Evolutionary conservation across 2,888 invertebrate species (phyloP).

Genomic region (Halictus quadricinctus): DNA sequence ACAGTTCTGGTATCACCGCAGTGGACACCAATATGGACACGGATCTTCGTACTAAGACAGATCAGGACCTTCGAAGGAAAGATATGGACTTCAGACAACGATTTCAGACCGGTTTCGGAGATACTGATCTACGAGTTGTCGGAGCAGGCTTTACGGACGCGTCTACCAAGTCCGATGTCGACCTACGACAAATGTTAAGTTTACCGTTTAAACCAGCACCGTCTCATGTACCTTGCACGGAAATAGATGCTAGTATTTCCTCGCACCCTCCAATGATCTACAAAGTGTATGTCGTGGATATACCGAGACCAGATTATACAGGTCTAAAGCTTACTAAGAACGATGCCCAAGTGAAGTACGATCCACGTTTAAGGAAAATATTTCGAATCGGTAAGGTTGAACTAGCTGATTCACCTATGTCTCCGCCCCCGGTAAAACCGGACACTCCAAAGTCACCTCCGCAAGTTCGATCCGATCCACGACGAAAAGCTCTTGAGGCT

Average conservation of each 20-base stretch:
- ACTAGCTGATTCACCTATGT: slow-evolving; percentile 85
- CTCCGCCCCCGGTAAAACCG: slow-evolving; percentile 83
- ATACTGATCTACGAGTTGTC: slow-evolving; percentile 86
- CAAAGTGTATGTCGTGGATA: slow-evolving; percentile 85
- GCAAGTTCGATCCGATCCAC: slow-evolving; percentile 77
- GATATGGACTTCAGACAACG: slow-evolving; percentile 84
- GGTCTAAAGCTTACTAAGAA: slow-evolving; percentile 88
- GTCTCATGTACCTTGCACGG: slow-evolving; percentile 92
- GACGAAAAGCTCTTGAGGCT: slow-evolving; percentile 78
- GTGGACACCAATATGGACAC: slow-evolving; percentile 78
- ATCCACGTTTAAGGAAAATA: slow-evolving; percentile 90
- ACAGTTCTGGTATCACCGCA: slow-evolving; percentile 79
- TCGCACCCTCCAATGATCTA: slow-evolving; percentile 90
- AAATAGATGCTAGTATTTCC: slow-evolving; percentile 92
- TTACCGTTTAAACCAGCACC: slow-evolving; percentile 91
- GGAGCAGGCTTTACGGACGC: slow-evolving; percentile 71
- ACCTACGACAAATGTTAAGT: slow-evolving; percentile 87
- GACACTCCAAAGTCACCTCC: slow-evolving; percentile 82
- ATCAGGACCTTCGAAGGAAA: slow-evolving; percentile 80
- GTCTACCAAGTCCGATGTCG: slow-evolving; percentile 85
- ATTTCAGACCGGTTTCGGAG: slow-evolving; percentile 83
- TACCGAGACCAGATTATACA: slow-evolving; percentile 90
- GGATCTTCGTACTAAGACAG: slow-evolving; percentile 77
- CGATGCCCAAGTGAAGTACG: slow-evolving; percentile 88
- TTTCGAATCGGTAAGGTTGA: slow-evolving; percentile 87